A percentile compares a stretch with the other conserved stretches of the same genome.
phyloP scores from a whole-genome alignment of 2,797 vertebrate species.

The Paratrypauchen microcephalus region DNA sequence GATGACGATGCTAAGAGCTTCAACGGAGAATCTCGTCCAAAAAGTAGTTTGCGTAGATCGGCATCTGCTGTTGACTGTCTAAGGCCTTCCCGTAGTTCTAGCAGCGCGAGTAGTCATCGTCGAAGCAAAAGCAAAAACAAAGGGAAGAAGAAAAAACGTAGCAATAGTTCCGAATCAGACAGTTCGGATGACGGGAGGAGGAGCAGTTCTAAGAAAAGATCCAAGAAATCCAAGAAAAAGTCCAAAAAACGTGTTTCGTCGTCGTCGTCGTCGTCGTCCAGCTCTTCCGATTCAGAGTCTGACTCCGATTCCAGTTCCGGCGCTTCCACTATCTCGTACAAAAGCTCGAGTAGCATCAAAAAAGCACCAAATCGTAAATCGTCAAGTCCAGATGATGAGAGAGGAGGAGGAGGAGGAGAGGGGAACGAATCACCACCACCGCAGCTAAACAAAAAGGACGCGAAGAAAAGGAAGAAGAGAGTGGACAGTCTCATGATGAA shows the following conservation, averaged over 20 bases:
- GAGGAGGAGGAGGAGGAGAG: conserved; percentile 22
- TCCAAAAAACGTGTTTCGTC: conserved; percentile 74
- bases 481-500: conserved; percentile 97
- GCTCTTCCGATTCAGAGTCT: conserved; percentile 70
- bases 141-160: conserved; percentile 74
- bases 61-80: conserved; percentile 84
- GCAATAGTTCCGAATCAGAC: conserved; percentile 73
- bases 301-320: conserved; percentile 82
- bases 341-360: conserved; percentile 89
- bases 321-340: conserved; percentile 86
- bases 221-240: conserved; percentile 86
- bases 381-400: conserved; percentile 53
- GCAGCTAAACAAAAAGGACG: conserved; percentile 77
- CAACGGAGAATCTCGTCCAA: conserved; percentile 41
- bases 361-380: conserved; percentile 74
- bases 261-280: conserved; percentile 71
- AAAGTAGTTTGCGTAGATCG: conserved; percentile 79
- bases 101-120: conserved; percentile 62
- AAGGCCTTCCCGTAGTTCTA: conserved; percentile 61
- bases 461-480: conserved; percentile 90
- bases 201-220: conserved; percentile 81
- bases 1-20: conserved; percentile 65
- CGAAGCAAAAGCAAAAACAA: conserved; percentile 68
- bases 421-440: conserved; percentile 40
- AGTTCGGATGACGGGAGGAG: conserved; percentile 67